These are phyloP conservation scores for Brachypodius melanocephalos DNA, from an alignment of 2,113 vertebrate species.

Conservation along the genomic window DNA sequence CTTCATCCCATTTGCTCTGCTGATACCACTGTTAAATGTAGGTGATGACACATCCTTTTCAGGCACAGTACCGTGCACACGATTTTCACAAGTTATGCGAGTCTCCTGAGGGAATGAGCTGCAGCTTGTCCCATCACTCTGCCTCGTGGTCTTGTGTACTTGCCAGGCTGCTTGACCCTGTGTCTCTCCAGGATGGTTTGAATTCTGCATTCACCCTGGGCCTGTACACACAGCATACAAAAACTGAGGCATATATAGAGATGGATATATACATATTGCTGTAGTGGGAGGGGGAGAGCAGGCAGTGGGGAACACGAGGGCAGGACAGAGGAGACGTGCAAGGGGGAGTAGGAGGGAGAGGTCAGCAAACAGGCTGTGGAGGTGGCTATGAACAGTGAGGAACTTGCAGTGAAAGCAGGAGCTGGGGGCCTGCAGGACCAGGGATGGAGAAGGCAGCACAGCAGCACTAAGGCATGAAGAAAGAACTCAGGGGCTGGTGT, in stretches of 20 bases:
- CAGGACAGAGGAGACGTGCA: neutral
- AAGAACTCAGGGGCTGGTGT: neutral
- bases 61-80: neutral
- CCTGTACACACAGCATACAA: neutral
- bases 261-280: neutral
- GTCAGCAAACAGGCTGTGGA: neutral
- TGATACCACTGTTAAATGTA: conserved; percentile 53
- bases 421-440: fast-evolving
- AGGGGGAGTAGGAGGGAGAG: neutral
- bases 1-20: conserved; percentile 26
- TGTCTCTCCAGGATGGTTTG: neutral
- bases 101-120: neutral
- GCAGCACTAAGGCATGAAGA: neutral
- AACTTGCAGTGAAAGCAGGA: neutral
- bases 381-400: neutral
- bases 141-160: neutral
- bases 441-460: neutral
- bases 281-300: neutral
- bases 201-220: neutral
- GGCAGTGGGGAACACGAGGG: fast-evolving
- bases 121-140: conserved; percentile 13
- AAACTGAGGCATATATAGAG: neutral
- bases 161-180: neutral
- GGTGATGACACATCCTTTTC: conserved; percentile 54
- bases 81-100: neutral